Evolutionary conservation across 2,113 vertebrate genomes (phyloP), one percentile per base, ranked within the genome.

Genomic region (Pardalotus punctatus): DNA sequence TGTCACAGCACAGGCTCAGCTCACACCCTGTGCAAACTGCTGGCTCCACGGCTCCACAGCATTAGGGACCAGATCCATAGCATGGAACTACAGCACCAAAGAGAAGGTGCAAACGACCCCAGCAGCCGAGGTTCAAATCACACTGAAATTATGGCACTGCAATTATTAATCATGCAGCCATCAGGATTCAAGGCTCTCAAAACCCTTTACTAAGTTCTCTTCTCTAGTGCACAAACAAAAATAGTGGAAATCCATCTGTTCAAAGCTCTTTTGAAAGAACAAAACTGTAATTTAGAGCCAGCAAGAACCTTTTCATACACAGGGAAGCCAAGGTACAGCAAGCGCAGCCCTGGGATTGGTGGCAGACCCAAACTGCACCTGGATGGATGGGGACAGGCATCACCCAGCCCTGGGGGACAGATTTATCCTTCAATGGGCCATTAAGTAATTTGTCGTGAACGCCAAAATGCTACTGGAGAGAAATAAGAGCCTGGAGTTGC

Each of bases 231-330:
- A 60, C 14, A 27, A 64, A 38, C 33, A 50, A 8, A 43, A 62
- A 29, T 0, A 69, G 24, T 3, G 76, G n/a, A 35, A 54, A 80
- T 56, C 35, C 43, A 22, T 27, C 33, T 38, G 21, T 31, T 35
- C 3, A 3, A 64, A 71, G 43, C 48, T 51, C 40, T 64, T 82
- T 10, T 25, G 62, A 47, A 80, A 80, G 62, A 82, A 2, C 64
- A 51, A 13, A 80, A 14, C 6, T n/a, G 48, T 15, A 6, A 79
- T 58, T 54, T 7, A 42, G 43, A 31, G 45, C 4, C 31, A 16
- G 16, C 4, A 3, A 2, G 33, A 13, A 42, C 7, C 72, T n/a
- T 7, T 48, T 23, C 4, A n/a, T 2, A 9, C 42, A 2, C 24
- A 19, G 56, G n/a, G n/a, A n/a, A 66, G 58, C 17, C 42, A 29